Evolutionary conservation across 1,140 invertebrate species (phyloP).

Genomic region (Thaumatotibia leucotreta): DNA sequence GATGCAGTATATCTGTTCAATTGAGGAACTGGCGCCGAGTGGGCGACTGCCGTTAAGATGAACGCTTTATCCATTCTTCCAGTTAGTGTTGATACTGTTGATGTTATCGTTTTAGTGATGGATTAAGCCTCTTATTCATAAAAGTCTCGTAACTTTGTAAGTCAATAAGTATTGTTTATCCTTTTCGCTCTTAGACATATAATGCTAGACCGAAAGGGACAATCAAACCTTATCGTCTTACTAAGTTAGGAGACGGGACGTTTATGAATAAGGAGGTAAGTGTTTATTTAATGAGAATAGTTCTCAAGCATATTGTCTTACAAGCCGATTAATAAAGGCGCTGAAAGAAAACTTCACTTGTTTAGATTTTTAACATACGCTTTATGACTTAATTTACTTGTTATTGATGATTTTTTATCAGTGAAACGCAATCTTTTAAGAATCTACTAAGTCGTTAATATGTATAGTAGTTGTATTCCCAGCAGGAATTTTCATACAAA

Average conservation of each 20-base stretch:
- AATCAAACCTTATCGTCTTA: too few relatives aligned
- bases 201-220: too few relatives aligned
- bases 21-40: constrained; percentile 45
- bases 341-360: background rate
- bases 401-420: background rate
- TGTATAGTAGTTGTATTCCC: background rate
- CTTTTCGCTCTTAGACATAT: too few relatives aligned
- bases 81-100: constrained; percentile 38
- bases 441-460: background rate
- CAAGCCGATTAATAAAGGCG: background rate
- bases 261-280: too few relatives aligned
- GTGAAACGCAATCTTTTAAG: background rate
- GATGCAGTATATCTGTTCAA: constrained; percentile 49
- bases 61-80: constrained; percentile 54
- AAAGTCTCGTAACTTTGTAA: too few relatives aligned
- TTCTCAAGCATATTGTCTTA: background rate
- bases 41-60: constrained; percentile 40
- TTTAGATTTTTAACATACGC: background rate
- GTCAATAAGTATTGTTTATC: too few relatives aligned
- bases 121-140: too few relatives aligned
- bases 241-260: too few relatives aligned
- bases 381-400: background rate
- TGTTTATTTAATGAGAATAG: background rate
- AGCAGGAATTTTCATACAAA: background rate
- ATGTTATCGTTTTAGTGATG: constrained; percentile 43